These are phyloP conservation scores for Hyppa rectilinea DNA, from an alignment of 2,888 invertebrate species.

Conservation along the genomic window DNA sequence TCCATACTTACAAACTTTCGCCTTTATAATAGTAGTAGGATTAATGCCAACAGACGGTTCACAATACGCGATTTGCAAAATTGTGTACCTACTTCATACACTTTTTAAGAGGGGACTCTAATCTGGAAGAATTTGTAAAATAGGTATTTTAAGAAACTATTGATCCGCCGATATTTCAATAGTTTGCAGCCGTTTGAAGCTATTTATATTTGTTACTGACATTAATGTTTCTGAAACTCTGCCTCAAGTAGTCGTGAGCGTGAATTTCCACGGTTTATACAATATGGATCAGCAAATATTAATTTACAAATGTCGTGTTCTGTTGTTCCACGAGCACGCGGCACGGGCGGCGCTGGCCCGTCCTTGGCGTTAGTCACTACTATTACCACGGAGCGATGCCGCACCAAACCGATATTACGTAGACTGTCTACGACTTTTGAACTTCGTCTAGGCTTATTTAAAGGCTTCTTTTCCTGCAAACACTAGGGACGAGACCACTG, in stretches of 20 bases:
- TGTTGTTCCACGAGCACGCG: constrained; percentile 33
- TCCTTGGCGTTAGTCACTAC: constrained; percentile 42
- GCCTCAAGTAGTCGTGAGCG: constrained; percentile 14
- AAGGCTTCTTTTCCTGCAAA: not conserved
- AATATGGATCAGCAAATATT: constrained; percentile 52
- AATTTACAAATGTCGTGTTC: constrained; percentile 51
- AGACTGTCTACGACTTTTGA: not conserved
- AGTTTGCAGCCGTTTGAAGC: constrained; percentile 6
- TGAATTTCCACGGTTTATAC: constrained; percentile 25
- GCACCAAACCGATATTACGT: constrained; percentile 9
- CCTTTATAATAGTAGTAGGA: no score
- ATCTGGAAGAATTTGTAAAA: no score
- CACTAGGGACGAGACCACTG: not conserved
- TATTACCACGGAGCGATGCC: constrained; percentile 15
- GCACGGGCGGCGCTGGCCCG: no score
- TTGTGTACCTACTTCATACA: not conserved
- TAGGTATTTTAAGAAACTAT: no score
- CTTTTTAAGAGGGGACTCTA: no score
- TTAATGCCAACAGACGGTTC: not conserved
- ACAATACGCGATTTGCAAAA: not conserved
- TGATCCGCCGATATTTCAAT: not conserved
- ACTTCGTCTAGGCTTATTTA: not conserved
- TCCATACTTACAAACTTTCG: no score
- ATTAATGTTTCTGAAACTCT: constrained; percentile 4
- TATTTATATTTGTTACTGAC: constrained; percentile 12